Percentiles rank a stretch among this genome's conserved stretches.
Conservation (phyloP, 2,113 vertebrate genomes). For the Amia ocellicauda region DNA sequence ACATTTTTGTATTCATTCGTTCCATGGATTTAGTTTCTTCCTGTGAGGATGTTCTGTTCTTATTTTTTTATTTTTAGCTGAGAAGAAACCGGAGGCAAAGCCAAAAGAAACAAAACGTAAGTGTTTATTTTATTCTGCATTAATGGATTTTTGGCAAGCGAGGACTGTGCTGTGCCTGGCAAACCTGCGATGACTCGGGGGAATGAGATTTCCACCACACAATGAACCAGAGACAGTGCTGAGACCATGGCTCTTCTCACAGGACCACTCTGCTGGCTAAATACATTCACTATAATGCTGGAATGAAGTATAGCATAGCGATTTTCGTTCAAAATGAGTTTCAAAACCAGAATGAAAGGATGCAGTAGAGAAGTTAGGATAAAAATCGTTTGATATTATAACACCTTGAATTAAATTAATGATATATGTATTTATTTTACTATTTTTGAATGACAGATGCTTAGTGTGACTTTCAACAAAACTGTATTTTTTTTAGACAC, state of each 20-base stretch:
- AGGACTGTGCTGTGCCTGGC: background rate
- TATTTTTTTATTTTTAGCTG: background rate
- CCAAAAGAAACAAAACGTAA: constrained; percentile 2
- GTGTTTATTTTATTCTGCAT: background rate
- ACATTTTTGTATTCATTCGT: background rate
- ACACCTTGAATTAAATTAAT: no score
- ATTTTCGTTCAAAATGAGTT: no score
- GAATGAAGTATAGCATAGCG: no score
- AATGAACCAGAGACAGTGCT: background rate
- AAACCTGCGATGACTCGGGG: background rate
- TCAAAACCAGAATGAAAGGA: no score
- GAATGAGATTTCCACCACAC: background rate
- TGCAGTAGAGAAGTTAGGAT: no score
- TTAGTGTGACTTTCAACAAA: background rate
- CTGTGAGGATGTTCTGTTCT: background rate
- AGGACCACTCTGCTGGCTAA: no score
- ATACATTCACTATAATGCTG: no score
- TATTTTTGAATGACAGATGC: background rate
- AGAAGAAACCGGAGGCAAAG: background rate
- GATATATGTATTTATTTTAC: no score
- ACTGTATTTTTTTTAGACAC: background rate
- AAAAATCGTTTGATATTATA: no score
- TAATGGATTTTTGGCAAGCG: background rate
- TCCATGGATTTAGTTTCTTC: background rate
- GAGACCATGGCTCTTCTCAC: background rate